These are phyloP conservation scores for Adelges cooleyi DNA, from an alignment of 1,140 invertebrate genomes.

Conservation along the genomic window DNA sequence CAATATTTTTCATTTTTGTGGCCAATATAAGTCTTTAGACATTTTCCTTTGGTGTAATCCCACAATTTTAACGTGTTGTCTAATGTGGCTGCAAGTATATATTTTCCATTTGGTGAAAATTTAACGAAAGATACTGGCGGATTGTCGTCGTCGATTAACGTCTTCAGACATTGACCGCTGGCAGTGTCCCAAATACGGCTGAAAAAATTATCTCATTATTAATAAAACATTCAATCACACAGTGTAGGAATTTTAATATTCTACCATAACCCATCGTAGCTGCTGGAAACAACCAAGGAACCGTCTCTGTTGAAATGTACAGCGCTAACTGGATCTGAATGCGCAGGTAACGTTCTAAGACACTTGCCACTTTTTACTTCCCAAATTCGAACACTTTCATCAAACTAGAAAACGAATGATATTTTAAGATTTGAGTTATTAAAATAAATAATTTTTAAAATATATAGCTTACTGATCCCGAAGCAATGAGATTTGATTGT, in stretches of 20 bases:
- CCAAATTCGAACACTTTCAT: conserved; percentile 99
- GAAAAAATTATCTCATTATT: too few species aligned
- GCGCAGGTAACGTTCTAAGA: conserved; percentile 94
- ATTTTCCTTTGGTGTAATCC: conserved; percentile 96
- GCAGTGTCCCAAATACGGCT: conserved; percentile 99
- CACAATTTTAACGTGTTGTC: conserved; percentile 97
- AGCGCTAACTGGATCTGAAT: conserved; percentile 99
- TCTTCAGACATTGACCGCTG: conserved; percentile 97
- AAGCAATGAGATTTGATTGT: conserved; percentile 97
- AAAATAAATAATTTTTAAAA: conserved; percentile 30
- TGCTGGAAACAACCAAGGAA: conserved; percentile 93
- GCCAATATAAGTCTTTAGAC: conserved; percentile 93
- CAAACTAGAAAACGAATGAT: conserved; percentile 63
- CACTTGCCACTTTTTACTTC: conserved; percentile 97
- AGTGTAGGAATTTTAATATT: too few species aligned
- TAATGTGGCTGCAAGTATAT: conserved; percentile 93
- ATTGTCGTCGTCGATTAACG: conserved; percentile 90
- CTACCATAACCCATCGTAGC: conserved; percentile 96
- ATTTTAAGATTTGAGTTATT: conserved; percentile 28
- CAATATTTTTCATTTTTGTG: conserved; percentile 99
- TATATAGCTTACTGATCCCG: conserved; percentile 68
- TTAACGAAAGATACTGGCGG: conserved; percentile 99
- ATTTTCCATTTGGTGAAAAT: conserved; percentile 99
- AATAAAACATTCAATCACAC: too few species aligned
- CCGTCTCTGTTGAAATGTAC: conserved; percentile 98